These are phyloP conservation scores for Formicarius rufipectus DNA, from an alignment of 2,113 vertebrate genomes.

Conservation along the genomic window DNA sequence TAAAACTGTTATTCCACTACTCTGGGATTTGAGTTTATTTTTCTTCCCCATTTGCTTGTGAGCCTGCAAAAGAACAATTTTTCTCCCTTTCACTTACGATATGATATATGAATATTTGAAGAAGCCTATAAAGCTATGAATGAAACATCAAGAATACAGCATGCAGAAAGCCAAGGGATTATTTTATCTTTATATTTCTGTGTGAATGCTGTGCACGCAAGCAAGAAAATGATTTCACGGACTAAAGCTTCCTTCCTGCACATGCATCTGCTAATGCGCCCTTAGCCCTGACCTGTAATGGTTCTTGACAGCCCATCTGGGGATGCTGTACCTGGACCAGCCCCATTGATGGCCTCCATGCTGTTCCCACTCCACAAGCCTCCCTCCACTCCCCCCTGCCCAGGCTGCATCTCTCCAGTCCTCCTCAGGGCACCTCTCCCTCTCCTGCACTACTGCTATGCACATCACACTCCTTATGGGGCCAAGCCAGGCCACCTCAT, in stretches of 20 bases:
- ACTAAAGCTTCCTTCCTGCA: conserved; percentile 40
- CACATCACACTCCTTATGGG: not conserved
- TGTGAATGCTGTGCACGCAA: conserved; percentile 55
- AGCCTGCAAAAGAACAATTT: conserved; percentile 57
- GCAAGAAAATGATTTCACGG: conserved; percentile 62
- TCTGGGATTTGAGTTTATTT: conserved; percentile 50
- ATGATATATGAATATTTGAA: conserved; percentile 67
- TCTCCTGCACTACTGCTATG: not conserved
- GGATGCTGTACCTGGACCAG: conserved; percentile 4
- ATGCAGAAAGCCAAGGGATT: not conserved
- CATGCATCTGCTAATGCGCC: not conserved
- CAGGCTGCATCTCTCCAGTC: not conserved
- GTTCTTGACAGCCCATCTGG: not conserved
- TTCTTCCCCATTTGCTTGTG: conserved; percentile 30
- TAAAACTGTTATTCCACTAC: not conserved
- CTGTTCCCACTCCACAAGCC: not conserved
- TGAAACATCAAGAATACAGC: conserved; percentile 39
- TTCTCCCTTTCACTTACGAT: conserved; percentile 64
- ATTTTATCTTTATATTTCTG: conserved; percentile 50
- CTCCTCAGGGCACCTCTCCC: not conserved
- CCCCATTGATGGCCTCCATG: rapidly evolving
- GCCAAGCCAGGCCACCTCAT: not conserved
- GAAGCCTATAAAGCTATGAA: conserved; percentile 59
- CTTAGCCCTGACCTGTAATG: conserved; percentile 34
- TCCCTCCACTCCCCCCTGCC: not conserved